phyloP scores from a whole-genome alignment of 2,888 invertebrate genomes.

The Lathronympha strigana region DNA sequence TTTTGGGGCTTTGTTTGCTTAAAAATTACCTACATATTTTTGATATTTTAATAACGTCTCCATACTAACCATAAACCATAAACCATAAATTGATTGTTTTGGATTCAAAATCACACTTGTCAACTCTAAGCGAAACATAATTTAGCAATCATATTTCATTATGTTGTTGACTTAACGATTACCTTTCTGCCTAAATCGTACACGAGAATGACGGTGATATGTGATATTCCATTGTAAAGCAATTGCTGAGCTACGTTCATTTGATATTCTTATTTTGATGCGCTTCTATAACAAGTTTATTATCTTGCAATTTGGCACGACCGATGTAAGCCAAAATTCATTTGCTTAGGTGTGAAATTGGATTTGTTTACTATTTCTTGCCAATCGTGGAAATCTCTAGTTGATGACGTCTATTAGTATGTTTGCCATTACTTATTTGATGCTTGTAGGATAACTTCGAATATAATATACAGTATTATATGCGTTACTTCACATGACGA shows the following conservation, averaged over 20 bases:
- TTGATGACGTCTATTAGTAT: neutral
- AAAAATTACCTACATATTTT: too few species aligned
- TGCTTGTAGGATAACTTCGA: too few species aligned
- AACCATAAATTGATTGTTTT: too few species aligned
- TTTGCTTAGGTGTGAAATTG: slow-evolving; percentile 15
- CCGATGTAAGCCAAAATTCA: slow-evolving; percentile 9
- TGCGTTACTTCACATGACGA: too few species aligned
- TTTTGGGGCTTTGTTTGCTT: too few species aligned
- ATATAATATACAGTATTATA: too few species aligned
- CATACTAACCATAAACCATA: too few species aligned
- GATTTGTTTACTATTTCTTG: slow-evolving; percentile 16
- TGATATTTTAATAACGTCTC: too few species aligned
- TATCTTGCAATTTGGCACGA: slow-evolving; percentile 26
- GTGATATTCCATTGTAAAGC: slow-evolving; percentile 30
- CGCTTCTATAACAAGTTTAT: slow-evolving; percentile 11
- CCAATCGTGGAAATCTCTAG: slow-evolving; percentile 8
- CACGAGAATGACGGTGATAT: slow-evolving; percentile 3
- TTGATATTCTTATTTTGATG: slow-evolving; percentile 2
- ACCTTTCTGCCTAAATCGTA: neutral
- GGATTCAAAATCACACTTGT: too few species aligned
- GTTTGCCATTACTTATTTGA: too few species aligned
- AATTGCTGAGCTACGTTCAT: slow-evolving; percentile 45
- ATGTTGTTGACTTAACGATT: neutral
- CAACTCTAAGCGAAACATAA: too few species aligned
- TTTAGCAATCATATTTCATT: neutral